Conservation (phyloP, 2,888 invertebrate genomes). For the Bombylius discolor region DNA sequence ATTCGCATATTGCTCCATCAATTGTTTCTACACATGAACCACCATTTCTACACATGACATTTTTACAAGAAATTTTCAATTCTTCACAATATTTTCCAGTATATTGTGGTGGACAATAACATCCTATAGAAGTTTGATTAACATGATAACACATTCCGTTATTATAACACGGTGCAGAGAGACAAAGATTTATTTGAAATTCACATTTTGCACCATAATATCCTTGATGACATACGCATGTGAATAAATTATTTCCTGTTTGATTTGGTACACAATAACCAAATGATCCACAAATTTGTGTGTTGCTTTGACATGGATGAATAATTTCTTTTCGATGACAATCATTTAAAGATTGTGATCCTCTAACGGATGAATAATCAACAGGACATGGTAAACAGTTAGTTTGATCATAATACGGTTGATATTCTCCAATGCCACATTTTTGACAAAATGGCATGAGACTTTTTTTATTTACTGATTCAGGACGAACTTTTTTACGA, state of each 20-base stretch:
- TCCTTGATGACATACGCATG: conserved; percentile 40
- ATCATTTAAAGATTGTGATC: conserved; percentile 31
- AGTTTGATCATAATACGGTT: conserved; percentile 43
- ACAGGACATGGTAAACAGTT: conserved; percentile 45
- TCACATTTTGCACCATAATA: conserved; percentile 44
- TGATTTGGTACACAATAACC: conserved; percentile 29
- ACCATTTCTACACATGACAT: conserved; percentile 33
- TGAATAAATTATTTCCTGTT: conserved; percentile 23
- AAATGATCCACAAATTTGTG: conserved; percentile 17
- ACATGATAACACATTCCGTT: conserved; percentile 38
- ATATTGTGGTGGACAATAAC: conserved; percentile 40
- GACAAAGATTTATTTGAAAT: conserved; percentile 36
- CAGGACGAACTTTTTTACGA: conserved; percentile 14
- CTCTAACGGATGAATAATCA: conserved; percentile 38
- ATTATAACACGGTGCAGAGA: conserved; percentile 43
- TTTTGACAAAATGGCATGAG: conserved; percentile 43
- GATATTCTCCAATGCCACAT: conserved; percentile 47
- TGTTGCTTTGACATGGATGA: conserved; percentile 33
- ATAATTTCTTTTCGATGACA: conserved; percentile 38
- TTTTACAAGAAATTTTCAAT: conserved; percentile 18
- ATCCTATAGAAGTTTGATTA: conserved; percentile 24
- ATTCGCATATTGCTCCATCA: conserved; percentile 21
- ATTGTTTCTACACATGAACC: conserved; percentile 31
- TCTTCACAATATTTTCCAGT: conserved; percentile 41
- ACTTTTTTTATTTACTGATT: conserved; percentile 28